Percentiles rank a stretch among this genome's conserved stretches.
Conservation (phyloP, 2,797 vertebrate species). For the Pelobates cultripes region DNA sequence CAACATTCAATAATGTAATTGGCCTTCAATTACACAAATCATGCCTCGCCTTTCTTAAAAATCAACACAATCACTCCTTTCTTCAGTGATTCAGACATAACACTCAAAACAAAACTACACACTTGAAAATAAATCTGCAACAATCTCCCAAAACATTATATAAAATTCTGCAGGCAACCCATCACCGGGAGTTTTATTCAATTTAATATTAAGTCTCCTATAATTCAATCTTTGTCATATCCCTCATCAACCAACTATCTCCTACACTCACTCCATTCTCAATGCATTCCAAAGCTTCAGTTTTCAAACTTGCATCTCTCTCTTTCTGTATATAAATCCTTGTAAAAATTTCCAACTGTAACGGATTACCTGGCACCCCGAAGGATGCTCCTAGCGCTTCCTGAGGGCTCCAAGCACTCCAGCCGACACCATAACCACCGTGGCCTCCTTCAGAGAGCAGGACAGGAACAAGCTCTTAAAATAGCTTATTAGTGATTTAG, state of each 20-base stretch:
- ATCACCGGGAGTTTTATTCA: neutral
- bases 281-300: neutral
- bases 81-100: neutral
- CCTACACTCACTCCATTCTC: neutral
- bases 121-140: neutral
- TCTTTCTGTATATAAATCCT: neutral
- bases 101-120: neutral
- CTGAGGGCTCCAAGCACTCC: too few relatives aligned
- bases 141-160: neutral
- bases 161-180: slow-evolving; percentile 6
- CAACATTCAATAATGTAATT: too few relatives aligned
- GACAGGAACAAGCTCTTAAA: too few relatives aligned
- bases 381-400: too few relatives aligned
- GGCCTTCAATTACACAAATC: neutral
- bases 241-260: neutral
- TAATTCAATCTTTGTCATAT: neutral
- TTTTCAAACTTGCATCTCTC: neutral
- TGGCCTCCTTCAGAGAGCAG: too few relatives aligned
- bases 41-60: neutral
- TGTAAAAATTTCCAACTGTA: neutral
- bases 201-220: too few relatives aligned
- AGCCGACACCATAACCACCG: too few relatives aligned
- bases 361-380: too few relatives aligned
- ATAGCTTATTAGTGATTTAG: too few relatives aligned
- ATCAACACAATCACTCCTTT: neutral